A percentile compares a stretch with the other conserved stretches of the same genome.
These are phyloP conservation scores for Schizopygopsis malacanthus DNA, from an alignment of 2,797 vertebrate species.

Conservation along the genomic window DNA sequence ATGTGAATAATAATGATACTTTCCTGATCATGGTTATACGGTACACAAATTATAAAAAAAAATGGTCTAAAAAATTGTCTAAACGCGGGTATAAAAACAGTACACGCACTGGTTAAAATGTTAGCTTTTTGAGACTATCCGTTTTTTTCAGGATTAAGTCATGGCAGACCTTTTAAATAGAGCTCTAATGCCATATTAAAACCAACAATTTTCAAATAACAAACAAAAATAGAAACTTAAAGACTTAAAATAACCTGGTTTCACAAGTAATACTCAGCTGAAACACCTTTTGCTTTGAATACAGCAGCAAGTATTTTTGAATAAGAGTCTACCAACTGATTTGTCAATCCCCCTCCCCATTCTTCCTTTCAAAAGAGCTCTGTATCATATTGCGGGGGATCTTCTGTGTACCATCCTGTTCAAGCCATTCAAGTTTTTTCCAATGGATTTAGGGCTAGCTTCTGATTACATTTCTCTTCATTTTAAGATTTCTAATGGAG, in stretches of 20 bases:
- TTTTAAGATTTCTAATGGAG: not conserved
- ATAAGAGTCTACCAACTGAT: not conserved
- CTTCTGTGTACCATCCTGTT: not conserved
- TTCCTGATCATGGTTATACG: not conserved
- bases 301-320: not conserved
- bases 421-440: not conserved
- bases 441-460: not conserved
- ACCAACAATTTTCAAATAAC: not conserved
- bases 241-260: not conserved
- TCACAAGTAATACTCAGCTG: not conserved
- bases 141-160: too few species aligned
- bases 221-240: not conserved
- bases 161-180: not conserved
- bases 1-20: conserved; percentile 9
- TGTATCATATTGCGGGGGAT: not conserved
- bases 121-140: not conserved
- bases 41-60: not conserved
- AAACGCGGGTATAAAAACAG: not conserved
- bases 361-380: not conserved
- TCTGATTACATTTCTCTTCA: not conserved
- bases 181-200: not conserved
- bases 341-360: not conserved
- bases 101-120: not conserved
- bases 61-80: not conserved
- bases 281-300: not conserved